These are phyloP conservation scores for Python bivittatus DNA, from an alignment of 2,113 vertebrate species.

Conservation along the genomic window DNA sequence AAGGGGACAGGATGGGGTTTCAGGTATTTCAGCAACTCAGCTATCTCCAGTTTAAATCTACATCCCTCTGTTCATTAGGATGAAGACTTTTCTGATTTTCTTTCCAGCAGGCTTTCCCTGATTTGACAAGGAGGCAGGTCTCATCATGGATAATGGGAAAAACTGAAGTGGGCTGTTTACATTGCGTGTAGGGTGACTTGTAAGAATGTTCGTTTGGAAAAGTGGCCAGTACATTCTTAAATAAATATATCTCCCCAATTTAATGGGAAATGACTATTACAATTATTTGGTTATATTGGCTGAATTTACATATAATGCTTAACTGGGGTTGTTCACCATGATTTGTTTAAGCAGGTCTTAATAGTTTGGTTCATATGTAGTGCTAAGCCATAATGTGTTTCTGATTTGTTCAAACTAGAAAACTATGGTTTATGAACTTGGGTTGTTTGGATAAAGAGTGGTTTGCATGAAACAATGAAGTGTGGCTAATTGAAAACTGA, in stretches of 20 bases:
- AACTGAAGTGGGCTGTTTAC: too few relatives aligned
- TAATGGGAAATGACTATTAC: background rate
- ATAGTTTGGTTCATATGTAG: too few relatives aligned
- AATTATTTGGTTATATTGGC: background rate
- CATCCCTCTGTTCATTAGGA: background rate
- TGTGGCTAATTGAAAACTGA: background rate
- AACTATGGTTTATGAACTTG: background rate
- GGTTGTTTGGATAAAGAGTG: background rate
- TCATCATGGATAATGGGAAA: background rate
- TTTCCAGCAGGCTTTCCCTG: background rate
- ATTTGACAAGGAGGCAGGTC: background rate
- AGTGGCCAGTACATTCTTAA: background rate
- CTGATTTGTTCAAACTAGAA: background rate
- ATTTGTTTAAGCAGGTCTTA: background rate
- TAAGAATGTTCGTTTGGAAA: background rate
- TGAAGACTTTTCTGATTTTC: background rate
- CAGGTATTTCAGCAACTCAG: background rate
- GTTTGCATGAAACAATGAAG: background rate
- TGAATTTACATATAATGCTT: background rate
- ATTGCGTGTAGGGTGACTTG: background rate
- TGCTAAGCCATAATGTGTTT: background rate
- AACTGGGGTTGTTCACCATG: background rate
- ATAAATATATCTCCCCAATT: background rate
- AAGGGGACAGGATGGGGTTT: background rate
- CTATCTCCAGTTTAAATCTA: background rate